These are phyloP conservation scores for Verasper variegatus DNA, from an alignment of 2,113 vertebrate genomes.

Conservation along the genomic window DNA sequence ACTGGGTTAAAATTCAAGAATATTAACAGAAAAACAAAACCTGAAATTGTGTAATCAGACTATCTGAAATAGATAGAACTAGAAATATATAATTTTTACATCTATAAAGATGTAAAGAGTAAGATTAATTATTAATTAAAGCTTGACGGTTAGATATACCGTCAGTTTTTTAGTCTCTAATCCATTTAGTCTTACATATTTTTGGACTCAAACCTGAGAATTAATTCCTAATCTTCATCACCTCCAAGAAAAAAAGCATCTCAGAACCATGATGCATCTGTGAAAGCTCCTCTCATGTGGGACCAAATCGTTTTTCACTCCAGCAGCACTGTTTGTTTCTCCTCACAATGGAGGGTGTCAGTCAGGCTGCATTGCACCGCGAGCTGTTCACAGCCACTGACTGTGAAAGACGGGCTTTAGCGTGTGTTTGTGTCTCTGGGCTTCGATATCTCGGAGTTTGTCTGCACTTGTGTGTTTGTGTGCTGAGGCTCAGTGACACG, in stretches of 20 bases:
- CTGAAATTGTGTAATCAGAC: too few species aligned
- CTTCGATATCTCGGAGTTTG: slow-evolving; percentile 37
- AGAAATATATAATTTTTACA: too few species aligned
- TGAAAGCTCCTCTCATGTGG: background rate
- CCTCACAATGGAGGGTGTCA: slow-evolving; percentile 46
- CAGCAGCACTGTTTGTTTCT: slow-evolving; percentile 28
- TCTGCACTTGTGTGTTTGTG: slow-evolving; percentile 40
- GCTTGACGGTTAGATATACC: too few species aligned
- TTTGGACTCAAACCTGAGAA: background rate
- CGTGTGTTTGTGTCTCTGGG: slow-evolving; percentile 53
- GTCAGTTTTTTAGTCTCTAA: too few species aligned
- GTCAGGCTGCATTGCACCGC: slow-evolving; percentile 31
- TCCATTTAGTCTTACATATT: background rate
- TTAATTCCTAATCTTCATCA: background rate
- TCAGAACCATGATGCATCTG: background rate
- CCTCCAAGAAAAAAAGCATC: background rate
- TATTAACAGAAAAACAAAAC: too few species aligned
- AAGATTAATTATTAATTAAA: too few species aligned
- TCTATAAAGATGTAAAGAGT: too few species aligned
- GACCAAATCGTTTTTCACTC: slow-evolving; percentile 3
- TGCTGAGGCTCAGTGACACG: slow-evolving; percentile 55
- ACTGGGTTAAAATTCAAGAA: background rate
- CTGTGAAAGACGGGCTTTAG: slow-evolving; percentile 63
- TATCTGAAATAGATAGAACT: too few species aligned
- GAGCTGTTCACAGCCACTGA: slow-evolving; percentile 64